Percentiles rank a stretch among this genome's conserved stretches.
phyloP scores from a whole-genome alignment of 2,113 vertebrate species.

The Athene cunicularia region DNA sequence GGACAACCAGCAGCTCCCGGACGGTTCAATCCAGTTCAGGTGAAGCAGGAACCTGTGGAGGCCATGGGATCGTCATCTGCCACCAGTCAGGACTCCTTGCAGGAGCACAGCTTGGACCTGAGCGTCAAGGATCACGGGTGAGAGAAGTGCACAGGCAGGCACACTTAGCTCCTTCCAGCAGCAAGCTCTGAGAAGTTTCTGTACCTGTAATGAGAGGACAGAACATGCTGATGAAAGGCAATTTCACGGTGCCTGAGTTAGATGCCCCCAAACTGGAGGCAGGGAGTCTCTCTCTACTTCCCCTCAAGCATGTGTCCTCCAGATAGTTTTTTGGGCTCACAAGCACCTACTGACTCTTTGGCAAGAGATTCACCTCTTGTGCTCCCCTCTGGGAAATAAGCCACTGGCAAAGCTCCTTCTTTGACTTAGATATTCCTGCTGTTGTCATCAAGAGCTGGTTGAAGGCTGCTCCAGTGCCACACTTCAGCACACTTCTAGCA shows the following conservation, averaged over 20 bases:
- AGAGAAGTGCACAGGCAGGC: not conserved
- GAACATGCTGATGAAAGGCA: not conserved
- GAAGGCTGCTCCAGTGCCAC: not conserved
- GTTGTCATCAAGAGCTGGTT: not conserved
- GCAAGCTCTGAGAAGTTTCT: not conserved
- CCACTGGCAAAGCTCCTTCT: not conserved
- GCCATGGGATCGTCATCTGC: slow-evolving; percentile 47
- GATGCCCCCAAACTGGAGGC: not conserved
- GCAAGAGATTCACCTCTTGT: not conserved
- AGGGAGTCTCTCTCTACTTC: not conserved
- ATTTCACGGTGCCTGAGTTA: not conserved
- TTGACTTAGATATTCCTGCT: not conserved
- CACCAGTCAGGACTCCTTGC: slow-evolving; percentile 80
- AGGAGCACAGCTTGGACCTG: slow-evolving; percentile 94
- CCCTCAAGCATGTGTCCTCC: not conserved
- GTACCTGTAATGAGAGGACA: not conserved
- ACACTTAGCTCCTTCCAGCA: not conserved
- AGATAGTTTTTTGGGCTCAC: not conserved
- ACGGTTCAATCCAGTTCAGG: slow-evolving; percentile 86
- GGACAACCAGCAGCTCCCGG: slow-evolving; percentile 79
- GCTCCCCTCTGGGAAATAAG: not conserved
- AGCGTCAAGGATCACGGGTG: slow-evolving; percentile 94
- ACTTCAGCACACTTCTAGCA: not conserved
- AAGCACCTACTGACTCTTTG: not conserved
- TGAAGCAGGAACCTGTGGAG: slow-evolving; percentile 88